Base-by-base conservation (phyloP, 2,888 invertebrate species). In the Glaucopsyche alexis region DNA sequence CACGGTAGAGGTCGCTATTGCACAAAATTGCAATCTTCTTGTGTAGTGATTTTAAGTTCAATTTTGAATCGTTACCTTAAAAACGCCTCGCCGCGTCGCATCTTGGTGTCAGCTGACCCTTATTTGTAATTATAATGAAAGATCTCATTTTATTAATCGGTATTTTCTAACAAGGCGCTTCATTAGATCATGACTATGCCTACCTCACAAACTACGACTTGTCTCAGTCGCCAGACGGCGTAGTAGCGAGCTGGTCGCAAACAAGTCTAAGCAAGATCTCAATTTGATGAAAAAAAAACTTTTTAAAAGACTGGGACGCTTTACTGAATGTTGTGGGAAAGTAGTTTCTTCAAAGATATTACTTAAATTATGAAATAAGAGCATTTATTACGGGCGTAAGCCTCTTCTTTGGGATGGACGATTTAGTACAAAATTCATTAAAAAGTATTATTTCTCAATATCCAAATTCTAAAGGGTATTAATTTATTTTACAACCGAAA, bases 121-220 rank as follows among this genome's bases (percentile, higher is more conserved):
- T 91, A 91, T 91, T 91, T 88, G 89, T 92, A 93, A 91, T 90
- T 93, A 87, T 92, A 93, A 93, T 93, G 91, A 92, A 93, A 92
- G 93, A 93, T 93, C 93, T 93, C 93, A 93, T 93, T 92, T 92
- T 91, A 93, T 91, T 93, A 93, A 92, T 93, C 93, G 93, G 93
- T 93, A 93, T 92, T 93, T 91, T 91, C 88, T 93, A 92, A 93
- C 93, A 92, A 92, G 93, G 92, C 92, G 92, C 91, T 92, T 92
- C 92, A 91, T 92, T 91, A 90, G 88, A 91, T 91, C 93, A 92
- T 93, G 93, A 93, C 92, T 92, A 90, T 88, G 93, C 93, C 92
- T 93, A 93, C 93, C 93, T 93, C 93, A 93, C 91, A 91, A 89
- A 88, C 88, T 86, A 86, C 85, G 91, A 88, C 90, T 86, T 79